Conservation (phyloP, 2,113 vertebrate genomes). For the Channa argus region DNA sequence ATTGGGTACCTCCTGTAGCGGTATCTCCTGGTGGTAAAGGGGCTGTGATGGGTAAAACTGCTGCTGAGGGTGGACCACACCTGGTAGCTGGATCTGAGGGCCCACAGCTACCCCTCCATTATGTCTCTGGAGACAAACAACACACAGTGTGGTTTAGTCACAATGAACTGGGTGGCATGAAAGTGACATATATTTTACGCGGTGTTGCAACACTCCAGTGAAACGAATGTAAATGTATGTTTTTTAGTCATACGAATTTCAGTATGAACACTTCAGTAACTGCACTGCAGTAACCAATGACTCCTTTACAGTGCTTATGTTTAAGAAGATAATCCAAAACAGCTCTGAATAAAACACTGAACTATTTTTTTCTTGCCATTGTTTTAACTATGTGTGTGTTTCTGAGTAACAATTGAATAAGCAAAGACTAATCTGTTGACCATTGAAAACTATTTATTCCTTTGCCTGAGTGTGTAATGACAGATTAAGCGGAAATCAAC, state of each 20-base stretch:
- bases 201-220: no score
- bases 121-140: slow-evolving; percentile 82
- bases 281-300: no score
- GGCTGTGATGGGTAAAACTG: slow-evolving; percentile 85
- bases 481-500: slow-evolving; percentile 8
- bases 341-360: neutral
- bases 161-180: neutral
- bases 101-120: slow-evolving; percentile 76
- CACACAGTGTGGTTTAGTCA: neutral
- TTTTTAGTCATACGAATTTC: no score
- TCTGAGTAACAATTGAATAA: neutral
- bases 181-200: no score
- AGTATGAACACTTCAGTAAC: no score
- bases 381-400: slow-evolving; percentile 1
- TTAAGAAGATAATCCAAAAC: no score
- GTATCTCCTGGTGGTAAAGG: slow-evolving; percentile 85
- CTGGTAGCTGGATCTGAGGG: slow-evolving; percentile 84
- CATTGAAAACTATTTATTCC: slow-evolving; percentile 1
- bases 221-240: no score
- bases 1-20: slow-evolving; percentile 94
- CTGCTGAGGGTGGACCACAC: slow-evolving; percentile 80
- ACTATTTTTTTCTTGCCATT: no score
- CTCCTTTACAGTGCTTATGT: no score
- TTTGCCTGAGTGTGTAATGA: neutral
- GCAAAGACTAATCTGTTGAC: slow-evolving; percentile 2